Conservation (phyloP, 2,888 invertebrate genomes). For the Bellardia bayeri region DNA sequence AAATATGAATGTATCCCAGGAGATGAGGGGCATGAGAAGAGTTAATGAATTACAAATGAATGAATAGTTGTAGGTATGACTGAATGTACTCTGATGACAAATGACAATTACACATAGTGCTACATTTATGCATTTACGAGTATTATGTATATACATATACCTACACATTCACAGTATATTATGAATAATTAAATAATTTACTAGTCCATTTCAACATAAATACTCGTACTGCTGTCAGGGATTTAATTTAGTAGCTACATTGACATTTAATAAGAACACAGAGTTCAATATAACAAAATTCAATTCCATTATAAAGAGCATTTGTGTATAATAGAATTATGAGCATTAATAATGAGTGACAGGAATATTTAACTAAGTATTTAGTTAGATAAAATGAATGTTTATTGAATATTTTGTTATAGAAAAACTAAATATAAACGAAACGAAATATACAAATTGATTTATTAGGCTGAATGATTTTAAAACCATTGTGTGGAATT, state of each 20-base stretch:
- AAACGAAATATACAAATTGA: too few species aligned
- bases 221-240: neutral
- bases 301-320: too few species aligned
- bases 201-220: neutral
- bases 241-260: constrained; percentile 1
- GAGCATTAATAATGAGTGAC: too few species aligned
- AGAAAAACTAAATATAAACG: too few species aligned
- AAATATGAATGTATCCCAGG: neutral
- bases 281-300: too few species aligned
- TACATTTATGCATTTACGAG: neutral
- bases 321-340: too few species aligned
- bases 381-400: too few species aligned
- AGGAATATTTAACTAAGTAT: too few species aligned
- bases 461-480: too few species aligned
- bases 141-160: too few species aligned
- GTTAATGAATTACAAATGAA: constrained; percentile 39
- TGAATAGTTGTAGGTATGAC: neutral
- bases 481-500: too few species aligned
- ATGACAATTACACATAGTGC: constrained; percentile 20
- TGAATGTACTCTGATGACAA: neutral
- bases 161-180: neutral
- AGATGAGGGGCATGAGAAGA: neutral
- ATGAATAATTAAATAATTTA: constrained; percentile 46
- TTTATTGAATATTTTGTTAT: too few species aligned
- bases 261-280: neutral